phyloP scores from a whole-genome alignment of 2,888 invertebrate genomes.

The Tuberolachnus salignus region DNA sequence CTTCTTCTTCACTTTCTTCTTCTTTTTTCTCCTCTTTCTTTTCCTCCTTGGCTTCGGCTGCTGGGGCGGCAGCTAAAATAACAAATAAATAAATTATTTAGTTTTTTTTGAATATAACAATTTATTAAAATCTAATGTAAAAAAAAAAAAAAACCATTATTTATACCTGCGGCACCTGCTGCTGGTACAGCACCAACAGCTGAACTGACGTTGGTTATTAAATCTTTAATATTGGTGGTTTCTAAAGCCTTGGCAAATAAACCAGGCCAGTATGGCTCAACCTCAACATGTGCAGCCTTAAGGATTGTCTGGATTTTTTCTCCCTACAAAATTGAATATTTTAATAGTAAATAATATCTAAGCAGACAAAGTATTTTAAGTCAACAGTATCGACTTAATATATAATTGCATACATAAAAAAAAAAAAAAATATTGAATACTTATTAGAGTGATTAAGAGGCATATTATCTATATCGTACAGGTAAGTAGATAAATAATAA shows the following conservation, averaged over 20 bases:
- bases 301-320: conserved; percentile 97
- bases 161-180: conserved; percentile 62
- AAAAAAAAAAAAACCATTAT: background rate
- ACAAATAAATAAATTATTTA: background rate
- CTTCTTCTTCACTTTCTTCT: conserved; percentile 80
- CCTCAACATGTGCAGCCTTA: conserved; percentile 94
- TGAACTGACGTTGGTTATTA: conserved; percentile 91
- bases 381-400: too few relatives aligned
- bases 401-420: background rate
- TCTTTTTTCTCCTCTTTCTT: conserved; percentile 77
- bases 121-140: background rate
- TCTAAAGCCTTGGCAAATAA: conserved; percentile 97
- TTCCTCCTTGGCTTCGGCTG: conserved; percentile 69
- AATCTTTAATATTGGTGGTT: conserved; percentile 88
- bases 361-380: too few relatives aligned
- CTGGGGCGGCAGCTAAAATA: conserved; percentile 72
- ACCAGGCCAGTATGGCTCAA: conserved; percentile 99
- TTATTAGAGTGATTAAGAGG: too few relatives aligned
- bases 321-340: conserved; percentile 67
- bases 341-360: too few relatives aligned
- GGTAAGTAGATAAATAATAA: too few relatives aligned
- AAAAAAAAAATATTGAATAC: too few relatives aligned
- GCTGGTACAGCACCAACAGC: conserved; percentile 86
- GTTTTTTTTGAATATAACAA: too few relatives aligned
- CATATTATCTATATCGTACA: too few relatives aligned